Evolutionary conservation across 2,888 invertebrate genomes (phyloP), one percentile per base, ranked within the genome.

Genomic region (Aricia artaxerxes): DNA sequence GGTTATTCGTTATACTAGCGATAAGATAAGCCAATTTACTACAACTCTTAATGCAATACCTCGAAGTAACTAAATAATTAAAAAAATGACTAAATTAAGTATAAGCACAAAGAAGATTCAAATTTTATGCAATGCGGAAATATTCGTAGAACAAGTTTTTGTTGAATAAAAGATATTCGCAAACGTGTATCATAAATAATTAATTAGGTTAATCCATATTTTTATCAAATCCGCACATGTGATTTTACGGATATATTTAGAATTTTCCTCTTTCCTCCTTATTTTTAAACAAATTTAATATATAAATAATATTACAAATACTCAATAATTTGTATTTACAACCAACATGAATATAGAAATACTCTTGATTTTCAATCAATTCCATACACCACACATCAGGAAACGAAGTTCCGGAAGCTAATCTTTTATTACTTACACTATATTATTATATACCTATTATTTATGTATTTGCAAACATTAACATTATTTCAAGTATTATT

Each of bases 141-240:
- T 69, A 69, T 69, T 69, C 13, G 9, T 13, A 13, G 44, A 73
- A 73, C 73, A 44, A 44, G 73, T 73, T 44, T 44, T n/a, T 44
- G 44, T 73, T 73, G 24, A 44, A 44, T 73, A 73, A 73, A 73
- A 73, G 2, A 73, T 73, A 73, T 73, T 73, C 73, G 44, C 73
- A 73, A 44, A 73, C 44, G 0, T 73, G 73, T 73, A 73, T 40
- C 24, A 73, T 69, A 69, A 69, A 69, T 69, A 73, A 73, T 44
- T 73, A 44, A 73, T 44, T 44, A 73, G 44, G 40, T 73, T 24
- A 44, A 73, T 44, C 73, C 73, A 73, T 38, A 69, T 35, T 38
- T 69, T 38, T 69, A 69, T 69, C 69, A 69, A 69, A 69, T 38
- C 69, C 5, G 35, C 69, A 38, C 35, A 69, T 69, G 69, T 69